Percentiles rank a stretch among this genome's conserved stretches.
Evolutionary conservation across 2,113 vertebrate genomes (phyloP).

Genomic region (Boulengeromyrus knoepffleri): DNA sequence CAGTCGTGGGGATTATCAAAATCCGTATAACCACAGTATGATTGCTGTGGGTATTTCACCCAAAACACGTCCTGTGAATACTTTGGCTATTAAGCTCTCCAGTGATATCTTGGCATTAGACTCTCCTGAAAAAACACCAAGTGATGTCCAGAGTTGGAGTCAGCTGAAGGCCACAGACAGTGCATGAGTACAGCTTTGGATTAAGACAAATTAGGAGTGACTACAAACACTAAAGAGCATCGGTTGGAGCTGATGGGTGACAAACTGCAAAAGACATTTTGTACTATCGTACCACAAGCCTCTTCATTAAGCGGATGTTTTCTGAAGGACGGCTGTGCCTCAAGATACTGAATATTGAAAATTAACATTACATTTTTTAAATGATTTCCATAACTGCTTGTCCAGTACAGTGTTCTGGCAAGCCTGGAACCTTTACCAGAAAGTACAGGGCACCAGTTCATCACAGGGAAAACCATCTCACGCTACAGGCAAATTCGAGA

Average conservation of each 20-base stretch:
- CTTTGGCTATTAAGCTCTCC: not conserved
- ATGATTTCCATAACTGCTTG: not conserved
- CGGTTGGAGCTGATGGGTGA: not conserved
- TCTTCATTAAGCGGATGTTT: not conserved
- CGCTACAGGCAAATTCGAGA: too few species aligned
- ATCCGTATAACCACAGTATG: not conserved
- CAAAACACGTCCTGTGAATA: not conserved
- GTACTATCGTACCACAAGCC: not conserved
- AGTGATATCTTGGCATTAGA: not conserved
- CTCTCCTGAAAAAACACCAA: not conserved
- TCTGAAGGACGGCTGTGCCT: not conserved
- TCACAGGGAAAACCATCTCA: too few species aligned
- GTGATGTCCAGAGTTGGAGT: not conserved
- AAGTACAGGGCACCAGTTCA: not conserved
- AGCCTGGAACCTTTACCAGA: not conserved
- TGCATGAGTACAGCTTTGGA: not conserved
- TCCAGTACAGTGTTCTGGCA: not conserved
- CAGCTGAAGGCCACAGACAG: not conserved
- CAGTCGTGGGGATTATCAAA: not conserved
- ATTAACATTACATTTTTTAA: not conserved
- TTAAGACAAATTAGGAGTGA: not conserved
- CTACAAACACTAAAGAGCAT: not conserved
- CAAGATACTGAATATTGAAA: not conserved
- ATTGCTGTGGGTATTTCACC: too few species aligned
- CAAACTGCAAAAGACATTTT: not conserved